phyloP scores from a whole-genome alignment of 2,113 vertebrate species.

The Sitta europaea region DNA sequence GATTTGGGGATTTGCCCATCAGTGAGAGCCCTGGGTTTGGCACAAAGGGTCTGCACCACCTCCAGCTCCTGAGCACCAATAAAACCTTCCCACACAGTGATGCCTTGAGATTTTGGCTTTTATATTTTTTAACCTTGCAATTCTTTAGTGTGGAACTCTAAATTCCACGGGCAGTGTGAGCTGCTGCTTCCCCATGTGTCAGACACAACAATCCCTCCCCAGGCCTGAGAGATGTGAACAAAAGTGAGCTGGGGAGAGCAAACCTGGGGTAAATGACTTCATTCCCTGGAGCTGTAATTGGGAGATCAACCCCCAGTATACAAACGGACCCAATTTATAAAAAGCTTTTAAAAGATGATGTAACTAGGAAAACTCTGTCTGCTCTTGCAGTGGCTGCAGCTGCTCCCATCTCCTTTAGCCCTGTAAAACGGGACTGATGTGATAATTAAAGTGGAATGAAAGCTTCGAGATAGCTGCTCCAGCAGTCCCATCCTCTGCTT shows the following conservation, averaged over 20 bases:
- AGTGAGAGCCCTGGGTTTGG: neutral
- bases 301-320: neutral
- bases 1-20: constrained; percentile 33
- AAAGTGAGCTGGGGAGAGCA: neutral
- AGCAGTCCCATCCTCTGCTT: no score
- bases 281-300: neutral
- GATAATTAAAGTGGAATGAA: no score
- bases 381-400: no score
- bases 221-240: neutral
- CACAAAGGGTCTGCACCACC: neutral
- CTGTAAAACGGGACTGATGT: no score
- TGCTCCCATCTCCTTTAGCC: no score
- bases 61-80: neutral
- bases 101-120: neutral
- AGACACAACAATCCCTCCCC: neutral
- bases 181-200: neutral
- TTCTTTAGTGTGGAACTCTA: neutral
- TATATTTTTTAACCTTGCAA: neutral
- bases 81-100: neutral
- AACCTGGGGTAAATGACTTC: neutral
- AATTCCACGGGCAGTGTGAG: neutral
- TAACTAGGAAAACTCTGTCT: no score
- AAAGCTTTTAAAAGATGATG: no score
- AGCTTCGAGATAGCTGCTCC: no score
- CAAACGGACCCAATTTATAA: neutral